Conservation (phyloP, 2,113 vertebrate genomes). For the Siphamia tubifer region DNA sequence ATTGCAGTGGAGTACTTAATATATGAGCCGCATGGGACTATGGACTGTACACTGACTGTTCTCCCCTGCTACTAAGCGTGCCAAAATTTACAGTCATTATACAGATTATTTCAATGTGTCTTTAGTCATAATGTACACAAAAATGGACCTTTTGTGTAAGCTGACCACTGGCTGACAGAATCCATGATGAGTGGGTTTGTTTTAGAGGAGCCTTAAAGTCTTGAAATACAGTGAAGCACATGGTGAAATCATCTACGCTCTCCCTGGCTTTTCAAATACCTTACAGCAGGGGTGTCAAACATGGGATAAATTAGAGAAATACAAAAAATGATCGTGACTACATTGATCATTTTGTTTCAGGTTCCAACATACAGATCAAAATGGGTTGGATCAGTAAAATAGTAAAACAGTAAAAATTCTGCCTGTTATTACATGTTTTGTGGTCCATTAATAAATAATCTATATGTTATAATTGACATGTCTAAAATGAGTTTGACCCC, state of each 20-base stretch:
- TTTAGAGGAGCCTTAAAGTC: not conserved
- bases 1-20: not conserved
- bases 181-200: not conserved
- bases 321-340: too few relatives aligned
- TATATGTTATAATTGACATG: too few relatives aligned
- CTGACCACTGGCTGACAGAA: not conserved
- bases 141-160: slow-evolving; percentile 25
- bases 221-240: slow-evolving; percentile 6
- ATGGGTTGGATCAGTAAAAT: too few relatives aligned
- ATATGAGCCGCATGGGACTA: slow-evolving; percentile 24
- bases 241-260: not conserved
- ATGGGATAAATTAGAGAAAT: too few relatives aligned
- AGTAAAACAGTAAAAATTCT: too few relatives aligned
- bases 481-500: too few relatives aligned
- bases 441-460: too few relatives aligned
- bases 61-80: not conserved
- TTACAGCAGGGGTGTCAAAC: too few relatives aligned
- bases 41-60: slow-evolving; percentile 30
- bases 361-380: too few relatives aligned
- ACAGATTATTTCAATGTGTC: slow-evolving; percentile 18
- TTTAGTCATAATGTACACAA: slow-evolving; percentile 6
- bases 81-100: slow-evolving; percentile 31
- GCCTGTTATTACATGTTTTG: too few relatives aligned
- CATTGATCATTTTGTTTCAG: too few relatives aligned
- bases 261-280: too few relatives aligned